Conservation (phyloP, 2,888 invertebrate species). For the Orthosia incerta region DNA sequence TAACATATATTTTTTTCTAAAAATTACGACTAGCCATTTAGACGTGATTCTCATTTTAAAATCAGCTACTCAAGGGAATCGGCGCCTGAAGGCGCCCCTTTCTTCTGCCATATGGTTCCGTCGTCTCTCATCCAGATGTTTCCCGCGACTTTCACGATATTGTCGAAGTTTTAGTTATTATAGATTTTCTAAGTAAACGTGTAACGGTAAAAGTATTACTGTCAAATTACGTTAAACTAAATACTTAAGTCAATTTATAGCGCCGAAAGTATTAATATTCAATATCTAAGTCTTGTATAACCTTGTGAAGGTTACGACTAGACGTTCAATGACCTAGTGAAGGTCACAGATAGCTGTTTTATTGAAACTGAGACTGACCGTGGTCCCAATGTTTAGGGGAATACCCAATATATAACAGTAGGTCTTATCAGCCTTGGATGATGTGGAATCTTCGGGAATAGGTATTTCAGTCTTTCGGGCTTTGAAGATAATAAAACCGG, state of each 20-base stretch:
- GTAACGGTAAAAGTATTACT: no score
- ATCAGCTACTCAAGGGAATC: no score
- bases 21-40: no score
- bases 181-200: no score
- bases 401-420: neutral
- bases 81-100: no score
- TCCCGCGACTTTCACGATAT: neutral
- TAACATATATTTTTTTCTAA: no score
- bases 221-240: neutral
- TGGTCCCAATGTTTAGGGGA: neutral
- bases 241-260: neutral
- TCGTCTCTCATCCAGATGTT: neutral
- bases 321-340: slow-evolving; percentile 20
- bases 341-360: slow-evolving; percentile 4
- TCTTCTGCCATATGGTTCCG: no score
- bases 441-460: neutral
- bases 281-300: neutral
- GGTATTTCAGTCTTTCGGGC: neutral
- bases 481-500: neutral
- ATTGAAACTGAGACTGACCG: slow-evolving; percentile 7
- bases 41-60: no score
- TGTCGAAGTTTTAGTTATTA: neutral
- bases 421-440: no score
- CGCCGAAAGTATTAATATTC: neutral
- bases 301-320: slow-evolving; percentile 31